Evolutionary conservation across 1,140 invertebrate species (phyloP), one percentile per base, ranked within the genome.

Genomic region (Bombus waltoni): DNA sequence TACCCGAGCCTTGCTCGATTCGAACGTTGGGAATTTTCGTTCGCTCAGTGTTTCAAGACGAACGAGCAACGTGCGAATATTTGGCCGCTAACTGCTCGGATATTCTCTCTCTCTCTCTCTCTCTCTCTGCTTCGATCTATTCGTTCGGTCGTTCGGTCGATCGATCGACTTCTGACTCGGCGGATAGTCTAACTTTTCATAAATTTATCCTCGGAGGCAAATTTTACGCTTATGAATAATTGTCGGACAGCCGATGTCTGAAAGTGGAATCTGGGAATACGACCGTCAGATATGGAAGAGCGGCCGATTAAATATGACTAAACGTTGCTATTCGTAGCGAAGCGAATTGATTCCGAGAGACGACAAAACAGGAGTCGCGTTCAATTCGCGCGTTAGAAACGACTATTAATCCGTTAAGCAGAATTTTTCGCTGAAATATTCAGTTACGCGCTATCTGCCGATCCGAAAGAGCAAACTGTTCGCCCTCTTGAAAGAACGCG

Each of bases 191-290:
- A 62, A n/a, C n/a, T 66, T 6, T 15, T 66, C 65, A 5, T 18
- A 32, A 32, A 71, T 44, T 68, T 44, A 38, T 3, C 53, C 35
- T 25, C 53, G 15, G 38, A 65, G 42, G 47, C 28, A 78, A 84
- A 81, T 83, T 82, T 81, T 78, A 42, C 65, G 53, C 70, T 84
- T 40, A 44, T 90, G 87, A 88, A 91, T 90, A 90, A 90, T 91
- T 87, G 66, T 38, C 44, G 57, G 38, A 18, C 32, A 35, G 28
- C 42, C 3, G n/a, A 47, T 42, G 74, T 72, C 57, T 68, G n/a
- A 74, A 74, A 15, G 13, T n/a, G 44, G 6, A 18, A 25, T n/a
- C 25, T 53, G 73, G 40, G 68, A 86, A 79, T 66, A 62, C 32
- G 35, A 57, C 22, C 28, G 42, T 25, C 35, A 28, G 57, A 70